Base-by-base conservation (phyloP, 2,113 vertebrate genomes). In the Forbesichthys papilliferus region DNA sequence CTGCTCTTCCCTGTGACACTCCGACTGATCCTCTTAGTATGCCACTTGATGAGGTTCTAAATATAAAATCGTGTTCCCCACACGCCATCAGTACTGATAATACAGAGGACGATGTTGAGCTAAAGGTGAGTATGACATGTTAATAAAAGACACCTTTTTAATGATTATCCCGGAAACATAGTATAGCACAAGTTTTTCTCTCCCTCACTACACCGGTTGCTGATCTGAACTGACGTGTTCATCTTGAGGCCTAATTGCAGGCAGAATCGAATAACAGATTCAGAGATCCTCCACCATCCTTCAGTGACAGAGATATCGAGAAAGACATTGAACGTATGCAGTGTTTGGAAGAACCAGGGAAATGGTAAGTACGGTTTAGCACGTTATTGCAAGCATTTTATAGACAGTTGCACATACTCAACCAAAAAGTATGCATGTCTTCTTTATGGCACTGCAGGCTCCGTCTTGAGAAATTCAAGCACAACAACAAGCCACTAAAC, bases 21-120 rank as follows among this genome's bases (percentile, higher is more conserved):
- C 74, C 88, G 49, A 86, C 77, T 53, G 87, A 93, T 70, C 87
- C 91, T 5, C 66, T 88, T 53, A 94, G 89, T 73, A 82, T 90
- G 80, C 89, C 93, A 0, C 7, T 74, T 71, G 75, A 84, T 52
- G 65, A 71, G 0, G 11, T 64, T 5, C 71, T 89, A 5, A 78
- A 78, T 59, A 49, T 46, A 63, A 67, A 67, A 59, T 46, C 62
- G 47, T 11, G 55, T n/a, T 33, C 61, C 5, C 48, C 68, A 12
- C 68, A 81, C 66, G 56, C 42, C 36, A 71, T 48, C 47, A 13
- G 33, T 53, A 27, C 66, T 42, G 77, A 74, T 18, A 53, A 66
- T 27, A 51, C 11, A n/a, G 69, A 53, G 1, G 61, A 48, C 9
- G 55, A 33, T 0, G 14, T 72, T 58, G 18, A 48, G 59, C 46